These are phyloP conservation scores for Drosophila athabasca DNA, from an alignment of 1,140 invertebrate genomes.

Conservation along the genomic window DNA sequence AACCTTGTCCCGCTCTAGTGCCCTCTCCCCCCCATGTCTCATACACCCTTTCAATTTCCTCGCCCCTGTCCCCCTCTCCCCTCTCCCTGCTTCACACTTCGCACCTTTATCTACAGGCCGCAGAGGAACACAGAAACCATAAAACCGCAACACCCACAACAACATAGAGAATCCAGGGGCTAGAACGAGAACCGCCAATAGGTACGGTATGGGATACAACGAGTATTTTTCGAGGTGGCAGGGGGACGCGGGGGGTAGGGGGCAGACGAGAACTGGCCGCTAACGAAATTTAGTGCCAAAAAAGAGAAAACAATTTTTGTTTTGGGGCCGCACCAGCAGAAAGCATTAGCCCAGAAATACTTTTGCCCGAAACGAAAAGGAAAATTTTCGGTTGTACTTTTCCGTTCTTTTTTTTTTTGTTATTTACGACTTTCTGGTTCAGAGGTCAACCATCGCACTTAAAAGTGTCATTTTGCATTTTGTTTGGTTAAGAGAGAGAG, in stretches of 20 bases:
- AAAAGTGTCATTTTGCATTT: slow-evolving; percentile 80
- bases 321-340: slow-evolving; percentile 4
- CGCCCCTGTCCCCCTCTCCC: not conserved
- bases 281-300: slow-evolving; percentile 76
- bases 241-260: not conserved
- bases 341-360: slow-evolving; percentile 75
- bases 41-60: not conserved
- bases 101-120: slow-evolving; percentile 47
- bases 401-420: slow-evolving; percentile 22
- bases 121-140: slow-evolving; percentile 52
- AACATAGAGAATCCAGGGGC: slow-evolving; percentile 57
- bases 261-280: slow-evolving; percentile 60
- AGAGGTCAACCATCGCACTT: slow-evolving; percentile 78
- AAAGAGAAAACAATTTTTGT: slow-evolving; percentile 58
- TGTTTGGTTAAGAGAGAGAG: slow-evolving; percentile 28
- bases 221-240: too few relatives aligned
- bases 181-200: too few relatives aligned
- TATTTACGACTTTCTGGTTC: slow-evolving; percentile 81
- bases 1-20: slow-evolving; percentile 59
- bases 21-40: not conserved
- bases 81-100: slow-evolving; percentile 7
- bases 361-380: slow-evolving; percentile 59
- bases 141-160: slow-evolving; percentile 67
- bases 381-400: slow-evolving; percentile 41
- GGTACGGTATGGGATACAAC: not conserved